Evolutionary conservation across 2,888 invertebrate genomes (phyloP).

Genomic region (Myathropa florea): DNA sequence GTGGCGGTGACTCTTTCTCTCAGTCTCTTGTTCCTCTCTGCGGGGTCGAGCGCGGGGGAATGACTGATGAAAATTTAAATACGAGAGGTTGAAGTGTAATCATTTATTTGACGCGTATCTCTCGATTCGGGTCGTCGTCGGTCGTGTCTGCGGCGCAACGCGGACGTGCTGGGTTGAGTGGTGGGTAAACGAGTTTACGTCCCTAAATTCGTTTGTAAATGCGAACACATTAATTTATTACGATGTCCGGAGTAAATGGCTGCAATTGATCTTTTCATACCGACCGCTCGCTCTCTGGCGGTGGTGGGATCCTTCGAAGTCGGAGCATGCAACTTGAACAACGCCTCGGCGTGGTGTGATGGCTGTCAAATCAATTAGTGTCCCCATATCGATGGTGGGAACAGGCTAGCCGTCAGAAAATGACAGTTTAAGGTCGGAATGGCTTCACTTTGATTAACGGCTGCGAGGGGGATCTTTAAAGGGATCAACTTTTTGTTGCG

Average conservation of each 20-base stretch:
- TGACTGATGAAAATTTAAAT: conserved; percentile 59
- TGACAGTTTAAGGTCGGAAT: not conserved
- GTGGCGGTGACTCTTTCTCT: not conserved
- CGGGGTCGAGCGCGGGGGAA: conserved; percentile 14
- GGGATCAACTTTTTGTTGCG: too few species aligned
- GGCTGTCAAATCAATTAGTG: not conserved
- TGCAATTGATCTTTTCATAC: conserved; percentile 26
- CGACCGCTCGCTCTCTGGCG: not conserved
- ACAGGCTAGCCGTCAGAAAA: not conserved
- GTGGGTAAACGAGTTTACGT: conserved; percentile 33
- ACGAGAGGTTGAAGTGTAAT: conserved; percentile 60
- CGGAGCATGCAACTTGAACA: too few species aligned
- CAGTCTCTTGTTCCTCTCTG: not conserved
- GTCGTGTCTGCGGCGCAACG: not conserved
- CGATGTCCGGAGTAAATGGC: not conserved
- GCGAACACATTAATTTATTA: conserved; percentile 48
- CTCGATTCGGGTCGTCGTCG: not conserved
- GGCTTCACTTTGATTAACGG: too few species aligned
- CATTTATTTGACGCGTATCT: conserved; percentile 41
- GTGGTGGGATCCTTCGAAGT: too few species aligned
- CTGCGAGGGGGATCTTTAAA: too few species aligned
- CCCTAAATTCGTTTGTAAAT: conserved; percentile 46
- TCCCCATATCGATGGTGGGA: not conserved
- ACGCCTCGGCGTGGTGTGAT: not conserved
- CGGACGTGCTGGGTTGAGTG: conserved; percentile 10